A percentile compares a stretch with the other conserved stretches of the same genome.
Conservation (phyloP, 2,797 vertebrate species). For the Sebastes wilsoni region DNA sequence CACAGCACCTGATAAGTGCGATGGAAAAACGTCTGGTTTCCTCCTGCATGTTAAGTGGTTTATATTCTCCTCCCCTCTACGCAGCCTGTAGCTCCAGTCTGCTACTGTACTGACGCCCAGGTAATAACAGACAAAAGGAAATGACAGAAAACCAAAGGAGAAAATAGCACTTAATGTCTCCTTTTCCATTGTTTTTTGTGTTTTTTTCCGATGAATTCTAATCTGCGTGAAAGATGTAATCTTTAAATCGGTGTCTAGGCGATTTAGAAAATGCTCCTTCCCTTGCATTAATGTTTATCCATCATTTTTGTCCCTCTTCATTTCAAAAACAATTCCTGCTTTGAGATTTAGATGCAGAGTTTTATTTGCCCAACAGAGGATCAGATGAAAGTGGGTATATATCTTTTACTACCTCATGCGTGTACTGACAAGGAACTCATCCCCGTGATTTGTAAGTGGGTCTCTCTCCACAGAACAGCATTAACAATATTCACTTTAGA, state of each 20-base stretch:
- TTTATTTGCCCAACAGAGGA: conserved; percentile 52
- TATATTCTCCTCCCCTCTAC: conserved; percentile 73
- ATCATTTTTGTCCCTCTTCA: not conserved
- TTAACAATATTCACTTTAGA: conserved; percentile 82
- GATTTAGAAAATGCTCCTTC: not conserved
- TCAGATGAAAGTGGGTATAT: conserved; percentile 56
- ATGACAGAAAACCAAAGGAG: conserved; percentile 53
- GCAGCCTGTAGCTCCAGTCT: conserved; percentile 84
- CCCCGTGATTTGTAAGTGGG: conserved; percentile 76
- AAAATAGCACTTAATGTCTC: conserved; percentile 32
- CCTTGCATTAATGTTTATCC: conserved; percentile 10
- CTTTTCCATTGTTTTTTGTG: not conserved
- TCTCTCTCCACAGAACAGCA: conserved; percentile 70
- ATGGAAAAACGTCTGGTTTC: conserved; percentile 92
- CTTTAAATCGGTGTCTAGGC: conserved; percentile 1
- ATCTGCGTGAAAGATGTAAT: conserved; percentile 25
- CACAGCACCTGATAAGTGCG: conserved; percentile 93
- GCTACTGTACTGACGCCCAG: conserved; percentile 75
- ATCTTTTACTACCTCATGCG: conserved; percentile 56
- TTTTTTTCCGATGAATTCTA: not conserved
- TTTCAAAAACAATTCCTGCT: conserved; percentile 37
- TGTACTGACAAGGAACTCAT: conserved; percentile 66
- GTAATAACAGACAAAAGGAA: conserved; percentile 74
- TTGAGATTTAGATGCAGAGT: conserved; percentile 35
- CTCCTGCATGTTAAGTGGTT: conserved; percentile 92